Evolutionary conservation across 2,888 invertebrate genomes (phyloP), one percentile per base, ranked within the genome.

Genomic region (Labia minor): DNA sequence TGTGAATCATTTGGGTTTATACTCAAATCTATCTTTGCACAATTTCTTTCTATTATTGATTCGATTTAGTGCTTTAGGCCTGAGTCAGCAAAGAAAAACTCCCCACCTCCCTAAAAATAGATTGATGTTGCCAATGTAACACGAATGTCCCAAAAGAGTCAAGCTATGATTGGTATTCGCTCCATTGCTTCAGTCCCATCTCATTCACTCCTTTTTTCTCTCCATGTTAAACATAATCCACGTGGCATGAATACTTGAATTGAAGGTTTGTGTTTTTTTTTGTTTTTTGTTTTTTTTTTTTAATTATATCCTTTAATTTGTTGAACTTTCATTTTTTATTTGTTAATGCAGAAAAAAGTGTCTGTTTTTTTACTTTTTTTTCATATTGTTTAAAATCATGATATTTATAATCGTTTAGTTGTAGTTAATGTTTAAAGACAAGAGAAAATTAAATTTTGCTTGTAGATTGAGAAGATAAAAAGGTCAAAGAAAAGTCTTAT

Each of bases 241-340:
- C 49, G 49, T 49, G 49, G 49, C 6, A 49, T 49, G 49, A 49
- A 49, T 49, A 49, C 49, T 49, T 49, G 49, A 49, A 49, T 26
- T 26, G 6, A 10, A 49, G 49, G n/a, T 14, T 26, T 6, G 26
- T 3, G 26, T 26, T 26, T 3, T 26, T 26, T 26, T n/a, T n/a
- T n/a, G n/a, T n/a, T n/a, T n/a, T n/a, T n/a, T n/a, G n/a, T n/a
- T n/a, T n/a, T n/a, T n/a, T n/a, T n/a, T n/a, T n/a, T n/a, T 26
- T 8, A 8, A 3, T 26, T 8, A 3, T 26, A 26, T 26, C 8
- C 26, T 26, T 26, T 26, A 26, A 26, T 26, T 26, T 26, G 26
- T 26, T 26, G 8, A 26, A 26, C n/a, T 26, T 26, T 26, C 26
- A 26, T 8, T 26, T 26, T 26, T 26, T 26, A 3, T 26, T 26